Conservation (phyloP, 2,888 invertebrate species). For the Zaprionus obscuricornis region DNA sequence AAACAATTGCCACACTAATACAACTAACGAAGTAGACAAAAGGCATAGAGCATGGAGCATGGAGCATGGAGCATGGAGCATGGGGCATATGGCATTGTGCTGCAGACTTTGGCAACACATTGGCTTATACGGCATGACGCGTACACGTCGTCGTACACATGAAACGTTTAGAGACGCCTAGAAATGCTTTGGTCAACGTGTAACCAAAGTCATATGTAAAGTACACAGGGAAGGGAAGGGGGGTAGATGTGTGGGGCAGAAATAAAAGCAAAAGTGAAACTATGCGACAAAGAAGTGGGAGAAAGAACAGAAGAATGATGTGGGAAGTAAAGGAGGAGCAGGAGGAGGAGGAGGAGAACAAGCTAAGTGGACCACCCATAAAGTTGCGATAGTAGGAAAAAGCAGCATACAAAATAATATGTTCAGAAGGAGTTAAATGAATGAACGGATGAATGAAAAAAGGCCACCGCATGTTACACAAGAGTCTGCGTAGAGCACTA, state of each 20-base stretch:
- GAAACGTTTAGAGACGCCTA: constrained; percentile 28
- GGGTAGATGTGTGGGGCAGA: constrained; percentile 35
- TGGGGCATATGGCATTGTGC: constrained; percentile 17
- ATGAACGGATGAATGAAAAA: constrained; percentile 77
- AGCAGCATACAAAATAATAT: constrained; percentile 44
- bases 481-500: constrained; percentile 50
- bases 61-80: constrained; percentile 31
- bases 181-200: constrained; percentile 11
- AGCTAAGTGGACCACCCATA: constrained; percentile 47
- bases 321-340: not conserved
- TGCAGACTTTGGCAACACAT: no score
- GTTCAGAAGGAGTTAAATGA: constrained; percentile 67
- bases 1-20: constrained; percentile 64
- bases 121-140: no score
- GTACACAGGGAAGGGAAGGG: constrained; percentile 1
- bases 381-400: constrained; percentile 24
- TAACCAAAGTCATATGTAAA: constrained; percentile 46
- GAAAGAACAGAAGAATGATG: not conserved
- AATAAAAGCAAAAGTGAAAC: constrained; percentile 76
- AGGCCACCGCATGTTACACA: constrained; percentile 76
- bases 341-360: constrained; percentile 9
- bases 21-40: constrained; percentile 74
- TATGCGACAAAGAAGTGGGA: constrained; percentile 39
- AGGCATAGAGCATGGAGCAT: constrained; percentile 20
- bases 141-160: no score